Base-by-base conservation (phyloP, 2,888 invertebrate species). In the Temnothorax ravouxi region DNA sequence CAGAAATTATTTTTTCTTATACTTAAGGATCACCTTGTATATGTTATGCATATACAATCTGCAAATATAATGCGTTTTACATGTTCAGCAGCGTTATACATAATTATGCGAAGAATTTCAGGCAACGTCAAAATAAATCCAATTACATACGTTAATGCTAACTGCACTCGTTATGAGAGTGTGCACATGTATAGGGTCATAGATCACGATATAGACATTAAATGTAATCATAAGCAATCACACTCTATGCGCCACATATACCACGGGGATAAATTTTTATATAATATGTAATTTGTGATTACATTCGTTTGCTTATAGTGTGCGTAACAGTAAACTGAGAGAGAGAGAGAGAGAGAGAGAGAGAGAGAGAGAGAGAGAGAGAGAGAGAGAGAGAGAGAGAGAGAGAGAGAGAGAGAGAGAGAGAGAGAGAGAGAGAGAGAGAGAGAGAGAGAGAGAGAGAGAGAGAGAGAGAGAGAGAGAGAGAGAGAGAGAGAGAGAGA, bases 111-210 rank as follows among this genome's bases (percentile, higher is more conserved):
- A 1, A 56, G 34, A 0, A 34, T 59, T 79, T 47, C 11, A 56
- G 5, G 21, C 21, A 66, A 54, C 69, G 13, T 21, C 21, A 2
- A 76, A 59, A 15, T 56, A 71, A n/a, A 79, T 59, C 21, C 34
- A 21, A 69, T 59, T 79, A 71, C n/a, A 2, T 41, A 59, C 34
- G 71, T 11, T 71, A 47, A 71, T 59, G 9, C 2, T 25, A 72
- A 69, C 25, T 5, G 15, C 41, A 15, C 5, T 69, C n/a, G n/a
- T 64, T 59, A 56, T 47, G 56, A 69, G 44, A 69, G 6, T 34
- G 18, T 18, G 47, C 52, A 47, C 11, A 38, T 38, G 56, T 69
- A 76, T 18, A n/a, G 47, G 18, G n/a, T 0, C 34, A 41, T 29
- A 64, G 25, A 54, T 67, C 67, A 56, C 44, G 41, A 50, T 38